phyloP scores from a whole-genome alignment of 2,797 vertebrate genomes.

The Setipinna tenuifilis region DNA sequence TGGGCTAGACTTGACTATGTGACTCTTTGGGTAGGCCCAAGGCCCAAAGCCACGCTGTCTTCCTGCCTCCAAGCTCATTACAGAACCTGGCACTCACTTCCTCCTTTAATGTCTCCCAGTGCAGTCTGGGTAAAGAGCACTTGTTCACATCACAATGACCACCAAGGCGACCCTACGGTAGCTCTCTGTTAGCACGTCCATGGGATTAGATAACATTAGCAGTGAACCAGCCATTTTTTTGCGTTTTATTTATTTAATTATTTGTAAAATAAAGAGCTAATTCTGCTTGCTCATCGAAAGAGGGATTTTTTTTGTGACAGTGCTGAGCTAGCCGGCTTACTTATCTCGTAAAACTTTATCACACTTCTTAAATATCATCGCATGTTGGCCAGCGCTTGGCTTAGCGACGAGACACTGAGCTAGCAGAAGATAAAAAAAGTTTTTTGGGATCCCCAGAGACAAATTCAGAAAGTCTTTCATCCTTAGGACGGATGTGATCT shows the following conservation, averaged over 20 bases:
- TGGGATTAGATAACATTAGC: slow-evolving; percentile 5
- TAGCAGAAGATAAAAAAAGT: neutral
- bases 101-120: neutral
- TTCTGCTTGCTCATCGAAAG: slow-evolving; percentile 8
- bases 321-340: neutral
- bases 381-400: neutral
- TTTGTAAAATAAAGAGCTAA: slow-evolving; percentile 12
- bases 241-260: too few relatives aligned
- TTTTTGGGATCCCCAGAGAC: neutral
- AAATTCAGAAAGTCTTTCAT: neutral
- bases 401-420: neutral
- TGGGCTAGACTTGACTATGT: too few relatives aligned
- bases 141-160: neutral
- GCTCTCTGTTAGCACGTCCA: neutral
- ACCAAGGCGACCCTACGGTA: neutral
- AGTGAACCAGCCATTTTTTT: neutral
- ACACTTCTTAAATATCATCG: neutral
- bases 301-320: neutral
- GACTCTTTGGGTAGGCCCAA: too few relatives aligned
- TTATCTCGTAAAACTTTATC: neutral
- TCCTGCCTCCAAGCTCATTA: neutral
- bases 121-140: neutral
- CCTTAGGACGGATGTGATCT: neutral
- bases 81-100: neutral
- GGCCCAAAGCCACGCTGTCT: neutral